Conservation (phyloP, 2,888 invertebrate genomes). For the Agrotis clavis region DNA sequence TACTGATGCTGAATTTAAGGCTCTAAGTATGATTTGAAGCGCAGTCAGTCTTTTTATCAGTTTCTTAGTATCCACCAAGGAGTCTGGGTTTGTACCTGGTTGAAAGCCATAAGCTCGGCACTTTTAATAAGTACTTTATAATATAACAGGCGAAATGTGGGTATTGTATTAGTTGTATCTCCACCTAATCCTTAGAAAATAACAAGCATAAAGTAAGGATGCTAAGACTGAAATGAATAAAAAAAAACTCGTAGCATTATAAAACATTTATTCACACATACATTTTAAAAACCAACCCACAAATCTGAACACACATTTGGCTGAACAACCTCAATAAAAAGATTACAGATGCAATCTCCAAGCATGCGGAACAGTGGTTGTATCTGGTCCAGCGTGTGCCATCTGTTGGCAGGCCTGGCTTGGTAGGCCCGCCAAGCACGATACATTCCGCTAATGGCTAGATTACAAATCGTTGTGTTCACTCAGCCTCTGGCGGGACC, state of each 20-base stretch:
- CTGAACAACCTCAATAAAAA: slow-evolving; percentile 44
- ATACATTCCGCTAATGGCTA: slow-evolving; percentile 81
- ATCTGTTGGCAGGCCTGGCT: slow-evolving; percentile 75
- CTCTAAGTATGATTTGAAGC: too few species aligned
- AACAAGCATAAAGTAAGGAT: neutral
- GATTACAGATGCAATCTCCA: slow-evolving; percentile 53
- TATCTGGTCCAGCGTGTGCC: slow-evolving; percentile 69
- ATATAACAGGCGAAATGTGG: neutral
- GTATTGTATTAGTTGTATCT: neutral
- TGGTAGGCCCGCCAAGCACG: slow-evolving; percentile 71
- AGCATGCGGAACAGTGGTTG: slow-evolving; percentile 34
- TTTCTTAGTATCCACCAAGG: neutral
- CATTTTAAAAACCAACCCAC: slow-evolving; percentile 19
- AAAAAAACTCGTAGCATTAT: neutral
- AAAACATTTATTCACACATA: neutral
- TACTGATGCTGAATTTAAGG: too few species aligned
- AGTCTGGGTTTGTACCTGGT: neutral
- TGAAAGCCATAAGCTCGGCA: neutral
- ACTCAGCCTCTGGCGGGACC: slow-evolving; percentile 69
- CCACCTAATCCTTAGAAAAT: neutral
- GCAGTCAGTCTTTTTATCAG: neutral
- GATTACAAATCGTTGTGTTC: slow-evolving; percentile 81
- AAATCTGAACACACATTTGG: slow-evolving; percentile 33
- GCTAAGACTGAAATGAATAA: neutral
- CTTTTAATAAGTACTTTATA: neutral